A percentile compares a stretch with the other conserved stretches of the same genome.
Conservation (phyloP, 2,888 invertebrate species). For the Oegoconia quadripuncta region DNA sequence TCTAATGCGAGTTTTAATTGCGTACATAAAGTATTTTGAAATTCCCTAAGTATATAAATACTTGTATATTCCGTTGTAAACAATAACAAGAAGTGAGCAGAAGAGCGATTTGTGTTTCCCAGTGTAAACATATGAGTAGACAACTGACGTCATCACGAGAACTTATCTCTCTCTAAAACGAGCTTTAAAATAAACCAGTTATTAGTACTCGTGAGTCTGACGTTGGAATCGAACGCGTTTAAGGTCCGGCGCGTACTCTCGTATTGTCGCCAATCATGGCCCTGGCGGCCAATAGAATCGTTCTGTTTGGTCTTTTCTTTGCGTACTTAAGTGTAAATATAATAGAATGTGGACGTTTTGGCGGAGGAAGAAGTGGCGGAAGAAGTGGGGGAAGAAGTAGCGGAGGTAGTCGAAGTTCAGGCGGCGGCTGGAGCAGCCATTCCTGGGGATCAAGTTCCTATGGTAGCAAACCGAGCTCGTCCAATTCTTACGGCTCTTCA, state of each 20-base stretch:
- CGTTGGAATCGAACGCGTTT: background rate
- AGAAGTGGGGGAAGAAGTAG: constrained; percentile 21
- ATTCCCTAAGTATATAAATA: no score
- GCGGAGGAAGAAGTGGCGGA: constrained; percentile 25
- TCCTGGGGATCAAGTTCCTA: constrained; percentile 6
- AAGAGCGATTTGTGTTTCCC: background rate
- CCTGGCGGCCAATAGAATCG: constrained; percentile 51
- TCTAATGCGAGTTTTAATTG: no score
- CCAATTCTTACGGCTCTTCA: constrained; percentile 7
- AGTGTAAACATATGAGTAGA: background rate
- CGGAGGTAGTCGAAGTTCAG: constrained; percentile 1
- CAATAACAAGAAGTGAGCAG: background rate
- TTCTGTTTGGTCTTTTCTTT: constrained; percentile 53
- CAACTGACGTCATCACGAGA: constrained; percentile 8
- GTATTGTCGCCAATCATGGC: background rate
- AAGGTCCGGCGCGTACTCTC: no score
- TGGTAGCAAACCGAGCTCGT: constrained; percentile 12
- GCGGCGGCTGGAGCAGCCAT: background rate
- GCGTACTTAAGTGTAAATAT: constrained; percentile 36
- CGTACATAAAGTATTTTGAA: no score
- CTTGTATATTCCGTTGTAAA: background rate
- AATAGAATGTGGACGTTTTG: constrained; percentile 35
- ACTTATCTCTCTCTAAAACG: background rate
- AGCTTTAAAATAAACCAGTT: constrained; percentile 23
- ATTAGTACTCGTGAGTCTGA: constrained; percentile 16